A percentile compares a stretch with the other conserved stretches of the same genome.
phyloP scores from a whole-genome alignment of 2,113 vertebrate species.

The Grus americana region DNA sequence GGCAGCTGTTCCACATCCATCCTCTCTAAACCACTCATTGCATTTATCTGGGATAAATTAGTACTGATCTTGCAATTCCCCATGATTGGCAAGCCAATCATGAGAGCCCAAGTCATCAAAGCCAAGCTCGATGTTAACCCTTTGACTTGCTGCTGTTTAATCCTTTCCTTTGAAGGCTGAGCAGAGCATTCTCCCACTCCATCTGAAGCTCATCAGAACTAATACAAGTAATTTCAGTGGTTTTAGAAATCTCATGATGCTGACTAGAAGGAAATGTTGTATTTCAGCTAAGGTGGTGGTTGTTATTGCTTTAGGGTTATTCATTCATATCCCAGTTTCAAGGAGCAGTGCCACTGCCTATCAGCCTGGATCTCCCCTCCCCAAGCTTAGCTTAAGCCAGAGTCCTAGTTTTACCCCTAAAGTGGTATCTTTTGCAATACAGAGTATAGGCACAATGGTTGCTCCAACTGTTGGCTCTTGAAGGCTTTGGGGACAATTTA shows the following conservation, averaged over 20 bases:
- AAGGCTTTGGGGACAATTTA: not conserved
- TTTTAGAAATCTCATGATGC: not conserved
- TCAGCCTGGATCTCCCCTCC: not conserved
- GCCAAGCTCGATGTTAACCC: not conserved
- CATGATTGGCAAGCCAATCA: rapidly evolving
- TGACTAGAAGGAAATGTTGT: not conserved
- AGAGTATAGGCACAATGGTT: not conserved
- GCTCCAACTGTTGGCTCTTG: not conserved
- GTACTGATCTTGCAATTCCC: not conserved
- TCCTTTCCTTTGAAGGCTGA: not conserved
- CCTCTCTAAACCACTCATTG: not conserved
- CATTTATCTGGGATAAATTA: not conserved
- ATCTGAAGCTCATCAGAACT: not conserved
- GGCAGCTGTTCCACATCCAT: not conserved
- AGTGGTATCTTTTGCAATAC: not conserved
- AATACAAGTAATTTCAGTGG: not conserved
- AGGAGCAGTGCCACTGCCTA: rapidly evolving
- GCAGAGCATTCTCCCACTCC: not conserved
- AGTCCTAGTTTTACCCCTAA: not conserved
- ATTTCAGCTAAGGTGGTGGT: not conserved
- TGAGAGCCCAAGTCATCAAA: not conserved
- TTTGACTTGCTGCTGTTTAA: not conserved
- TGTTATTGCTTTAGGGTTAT: not conserved
- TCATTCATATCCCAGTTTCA: not conserved
- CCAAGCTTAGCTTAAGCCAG: not conserved